Evolutionary conservation across 2,888 invertebrate species (phyloP).

Genomic region (Ophion ellenae): DNA sequence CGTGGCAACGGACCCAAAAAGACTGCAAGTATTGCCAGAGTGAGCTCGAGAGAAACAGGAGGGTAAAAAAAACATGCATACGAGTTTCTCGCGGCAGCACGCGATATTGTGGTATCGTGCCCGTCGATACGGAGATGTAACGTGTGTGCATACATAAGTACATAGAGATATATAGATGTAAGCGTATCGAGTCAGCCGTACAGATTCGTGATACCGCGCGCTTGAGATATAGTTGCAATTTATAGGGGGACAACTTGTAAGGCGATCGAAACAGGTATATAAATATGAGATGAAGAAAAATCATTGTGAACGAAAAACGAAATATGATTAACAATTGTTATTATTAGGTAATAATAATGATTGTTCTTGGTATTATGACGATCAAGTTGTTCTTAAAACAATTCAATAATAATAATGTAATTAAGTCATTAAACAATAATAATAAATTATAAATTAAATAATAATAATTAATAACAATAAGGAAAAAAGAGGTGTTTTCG

Average conservation of each 20-base stretch:
- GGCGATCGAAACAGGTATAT: constrained; percentile 45
- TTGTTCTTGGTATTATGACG: too few species aligned
- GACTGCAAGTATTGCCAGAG: constrained; percentile 9
- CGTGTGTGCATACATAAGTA: background rate
- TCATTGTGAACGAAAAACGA: constrained; percentile 43
- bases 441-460: too few species aligned
- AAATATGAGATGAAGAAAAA: constrained; percentile 33
- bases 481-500: too few species aligned
- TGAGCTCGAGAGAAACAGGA: constrained; percentile 4
- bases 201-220: constrained; percentile 48
- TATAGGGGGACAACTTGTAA: constrained; percentile 21
- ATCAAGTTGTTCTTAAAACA: too few species aligned
- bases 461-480: too few species aligned
- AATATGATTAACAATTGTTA: constrained; percentile 8
- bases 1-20: background rate
- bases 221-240: constrained; percentile 43
- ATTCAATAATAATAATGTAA: too few species aligned
- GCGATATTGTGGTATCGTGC: constrained; percentile 41
- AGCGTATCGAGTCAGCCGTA: constrained; percentile 25
- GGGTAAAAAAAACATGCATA: constrained; percentile 4
- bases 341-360: too few species aligned
- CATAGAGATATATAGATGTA: constrained; percentile 8
- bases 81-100: constrained; percentile 30
- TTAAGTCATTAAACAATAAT: too few species aligned
- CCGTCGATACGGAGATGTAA: constrained; percentile 16